phyloP scores from a whole-genome alignment of 2,797 vertebrate genomes.

The Carapus acus region DNA sequence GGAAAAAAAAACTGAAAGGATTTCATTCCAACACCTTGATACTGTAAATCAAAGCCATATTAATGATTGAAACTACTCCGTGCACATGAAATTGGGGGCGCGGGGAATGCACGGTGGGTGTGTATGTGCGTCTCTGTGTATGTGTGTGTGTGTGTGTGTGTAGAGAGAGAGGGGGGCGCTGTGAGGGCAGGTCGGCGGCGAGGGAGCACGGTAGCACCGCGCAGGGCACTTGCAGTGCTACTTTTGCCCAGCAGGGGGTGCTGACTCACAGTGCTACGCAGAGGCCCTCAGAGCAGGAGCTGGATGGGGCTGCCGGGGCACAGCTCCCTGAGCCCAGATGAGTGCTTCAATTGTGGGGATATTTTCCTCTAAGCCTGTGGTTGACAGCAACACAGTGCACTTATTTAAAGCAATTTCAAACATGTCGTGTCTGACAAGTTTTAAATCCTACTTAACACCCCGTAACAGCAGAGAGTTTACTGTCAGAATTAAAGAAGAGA shows the following conservation, averaged over 20 bases:
- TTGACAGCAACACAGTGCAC: conserved; percentile 85
- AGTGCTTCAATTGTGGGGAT: conserved; percentile 81
- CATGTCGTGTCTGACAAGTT: conserved; percentile 88
- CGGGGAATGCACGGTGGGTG: too few species aligned
- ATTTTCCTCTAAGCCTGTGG: conserved; percentile 80
- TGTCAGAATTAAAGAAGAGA: conserved; percentile 82
- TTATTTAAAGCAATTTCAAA: conserved; percentile 89
- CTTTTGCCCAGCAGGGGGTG: conserved; percentile 67
- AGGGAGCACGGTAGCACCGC: too few species aligned
- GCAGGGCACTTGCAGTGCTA: conserved; percentile 6
- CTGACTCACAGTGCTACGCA: conserved; percentile 69
- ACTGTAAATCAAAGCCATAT: conserved; percentile 1
- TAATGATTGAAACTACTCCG: background rate
- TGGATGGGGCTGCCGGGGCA: conserved; percentile 62
- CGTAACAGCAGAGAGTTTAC: conserved; percentile 82
- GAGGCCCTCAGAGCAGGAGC: conserved; percentile 33
- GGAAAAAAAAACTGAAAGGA: background rate
- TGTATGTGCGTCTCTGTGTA: too few species aligned
- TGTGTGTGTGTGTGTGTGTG: too few species aligned
- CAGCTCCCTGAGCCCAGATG: conserved; percentile 74
- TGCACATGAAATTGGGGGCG: conserved; percentile 13
- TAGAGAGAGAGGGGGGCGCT: too few species aligned
- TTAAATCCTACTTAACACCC: conserved; percentile 86
- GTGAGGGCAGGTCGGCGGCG: too few species aligned
- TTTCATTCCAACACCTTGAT: conserved; percentile 1